A percentile compares a stretch with the other conserved stretches of the same genome.
Evolutionary conservation across 2,113 vertebrate species (phyloP).

Genomic region (Peromyscus californicus): DNA sequence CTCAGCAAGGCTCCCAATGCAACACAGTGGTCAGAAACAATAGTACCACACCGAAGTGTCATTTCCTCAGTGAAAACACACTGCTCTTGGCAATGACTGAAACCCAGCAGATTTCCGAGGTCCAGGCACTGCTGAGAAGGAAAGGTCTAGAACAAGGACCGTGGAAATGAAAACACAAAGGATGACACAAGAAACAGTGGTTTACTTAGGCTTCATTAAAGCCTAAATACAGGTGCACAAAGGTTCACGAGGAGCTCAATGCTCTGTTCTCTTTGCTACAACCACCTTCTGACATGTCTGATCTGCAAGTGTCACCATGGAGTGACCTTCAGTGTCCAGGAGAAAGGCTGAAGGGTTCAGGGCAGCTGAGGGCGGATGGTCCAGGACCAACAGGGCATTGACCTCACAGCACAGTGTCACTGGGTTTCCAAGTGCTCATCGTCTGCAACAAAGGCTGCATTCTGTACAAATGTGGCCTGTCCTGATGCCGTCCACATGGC

Average conservation of each 20-base stretch:
- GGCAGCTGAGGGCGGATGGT: background rate
- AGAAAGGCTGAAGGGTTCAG: background rate
- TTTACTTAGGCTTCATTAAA: background rate
- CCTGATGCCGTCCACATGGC: background rate
- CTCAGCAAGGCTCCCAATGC: constrained; percentile 79
- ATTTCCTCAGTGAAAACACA: constrained; percentile 87
- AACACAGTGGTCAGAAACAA: constrained; percentile 85
- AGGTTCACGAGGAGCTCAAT: background rate
- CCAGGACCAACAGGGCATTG: background rate
- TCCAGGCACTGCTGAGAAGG: background rate
- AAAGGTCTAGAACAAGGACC: too few relatives aligned
- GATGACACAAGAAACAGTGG: background rate
- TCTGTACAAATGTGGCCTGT: background rate
- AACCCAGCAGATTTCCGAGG: background rate
- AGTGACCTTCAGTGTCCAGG: background rate
- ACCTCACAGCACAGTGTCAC: background rate
- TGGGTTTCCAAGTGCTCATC: background rate
- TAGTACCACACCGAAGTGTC: constrained; percentile 86
- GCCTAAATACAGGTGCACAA: background rate
- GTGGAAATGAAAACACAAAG: too few relatives aligned
- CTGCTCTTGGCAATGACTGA: constrained; percentile 82
- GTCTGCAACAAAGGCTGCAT: background rate
- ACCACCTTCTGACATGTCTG: background rate
- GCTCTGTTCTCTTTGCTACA: background rate
- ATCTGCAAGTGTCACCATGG: background rate